Evolutionary conservation across 37 sponge, comb jelly and placozoan species (phyloP).

Genomic region (Ianthella basta): DNA sequence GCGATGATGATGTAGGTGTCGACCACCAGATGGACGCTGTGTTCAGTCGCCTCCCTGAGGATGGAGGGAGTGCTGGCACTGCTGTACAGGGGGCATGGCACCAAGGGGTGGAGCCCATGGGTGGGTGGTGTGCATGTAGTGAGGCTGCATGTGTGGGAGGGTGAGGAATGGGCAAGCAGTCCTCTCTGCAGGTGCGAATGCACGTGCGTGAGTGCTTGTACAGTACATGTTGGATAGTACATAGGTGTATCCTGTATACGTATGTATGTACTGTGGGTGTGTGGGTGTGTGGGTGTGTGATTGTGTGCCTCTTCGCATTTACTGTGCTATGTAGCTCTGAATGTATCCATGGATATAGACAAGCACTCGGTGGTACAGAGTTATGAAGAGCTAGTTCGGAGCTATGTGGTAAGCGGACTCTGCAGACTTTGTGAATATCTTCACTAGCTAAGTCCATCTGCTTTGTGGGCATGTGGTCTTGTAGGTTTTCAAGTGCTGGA

Average conservation of each 20-base stretch:
- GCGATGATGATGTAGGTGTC: not conserved
- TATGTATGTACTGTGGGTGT: slow-evolving; percentile 13
- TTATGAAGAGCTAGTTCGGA: not conserved
- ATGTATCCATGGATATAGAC: not conserved
- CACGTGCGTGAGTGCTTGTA: not conserved
- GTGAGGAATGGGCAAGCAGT: no score
- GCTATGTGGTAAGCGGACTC: not conserved
- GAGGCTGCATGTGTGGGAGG: not conserved
- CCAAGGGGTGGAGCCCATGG: slow-evolving; percentile 63
- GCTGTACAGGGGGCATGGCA: not conserved
- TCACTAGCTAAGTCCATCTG: no score
- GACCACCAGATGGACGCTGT: not conserved
- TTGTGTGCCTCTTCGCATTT: slow-evolving; percentile 11
- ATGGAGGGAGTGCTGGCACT: not conserved
- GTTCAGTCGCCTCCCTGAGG: slow-evolving; percentile 7
- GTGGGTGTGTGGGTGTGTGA: slow-evolving; percentile 46
- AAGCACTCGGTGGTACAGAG: not conserved
- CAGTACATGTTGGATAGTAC: no score
- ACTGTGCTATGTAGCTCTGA: not conserved
- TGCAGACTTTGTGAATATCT: no score
- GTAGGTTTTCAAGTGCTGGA: no score
- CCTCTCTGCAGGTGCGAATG: no score
- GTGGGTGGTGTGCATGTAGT: slow-evolving; percentile 1
- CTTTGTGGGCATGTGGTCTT: no score
- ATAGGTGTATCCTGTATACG: not conserved